Evolutionary conservation across 2,888 invertebrate genomes (phyloP).

Genomic region (Ornithoptera priamus): DNA sequence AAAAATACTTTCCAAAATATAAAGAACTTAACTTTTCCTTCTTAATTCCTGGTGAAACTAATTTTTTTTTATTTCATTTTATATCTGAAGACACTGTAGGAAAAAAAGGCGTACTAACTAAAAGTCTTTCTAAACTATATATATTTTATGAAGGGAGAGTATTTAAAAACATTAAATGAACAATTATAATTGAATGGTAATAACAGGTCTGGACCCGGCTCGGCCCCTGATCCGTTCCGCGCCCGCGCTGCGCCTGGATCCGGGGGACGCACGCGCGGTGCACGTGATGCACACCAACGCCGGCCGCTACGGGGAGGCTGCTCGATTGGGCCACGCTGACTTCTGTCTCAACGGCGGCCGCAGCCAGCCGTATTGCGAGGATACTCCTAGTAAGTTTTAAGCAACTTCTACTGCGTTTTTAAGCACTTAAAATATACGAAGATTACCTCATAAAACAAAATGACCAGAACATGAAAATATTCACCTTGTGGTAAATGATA

Average conservation of each 20-base stretch:
- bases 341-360: slow-evolving; percentile 90
- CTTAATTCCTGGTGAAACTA: background rate
- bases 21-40: too few species aligned
- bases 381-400: slow-evolving; percentile 80
- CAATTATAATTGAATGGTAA: too few species aligned
- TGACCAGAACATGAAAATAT: too few species aligned
- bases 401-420: background rate
- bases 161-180: too few species aligned
- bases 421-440: background rate
- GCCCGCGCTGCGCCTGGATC: slow-evolving; percentile 82
- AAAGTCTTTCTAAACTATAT: too few species aligned
- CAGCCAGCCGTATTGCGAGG: slow-evolving; percentile 87
- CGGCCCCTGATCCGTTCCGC: slow-evolving; percentile 84
- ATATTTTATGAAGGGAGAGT: too few species aligned
- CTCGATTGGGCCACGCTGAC: slow-evolving; percentile 87
- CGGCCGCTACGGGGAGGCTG: slow-evolving; percentile 87
- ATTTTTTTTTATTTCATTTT: background rate
- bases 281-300: slow-evolving; percentile 90
- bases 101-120: background rate
- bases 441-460: too few species aligned
- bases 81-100: background rate
- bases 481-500: too few species aligned
- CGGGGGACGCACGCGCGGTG: slow-evolving; percentile 88
- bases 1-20: too few species aligned
- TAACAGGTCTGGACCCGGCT: slow-evolving; percentile 86